Evolutionary conservation across 2,888 invertebrate genomes (phyloP).

Genomic region (Lordiphosa fenestrarum): DNA sequence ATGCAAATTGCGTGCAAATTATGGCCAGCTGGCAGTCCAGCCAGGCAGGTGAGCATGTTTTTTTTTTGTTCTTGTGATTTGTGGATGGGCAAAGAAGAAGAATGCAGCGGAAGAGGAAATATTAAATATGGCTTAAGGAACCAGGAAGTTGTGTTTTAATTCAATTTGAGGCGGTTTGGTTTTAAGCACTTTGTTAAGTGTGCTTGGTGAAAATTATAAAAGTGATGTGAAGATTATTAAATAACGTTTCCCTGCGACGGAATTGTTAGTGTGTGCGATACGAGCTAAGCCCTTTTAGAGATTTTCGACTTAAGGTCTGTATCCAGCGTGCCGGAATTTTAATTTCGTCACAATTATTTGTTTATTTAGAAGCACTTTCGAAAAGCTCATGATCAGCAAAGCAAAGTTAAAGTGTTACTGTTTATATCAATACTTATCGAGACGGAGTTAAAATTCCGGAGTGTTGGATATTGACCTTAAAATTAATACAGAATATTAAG

Average conservation of each 20-base stretch:
- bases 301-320: no score
- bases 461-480: no score
- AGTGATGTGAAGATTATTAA: background rate
- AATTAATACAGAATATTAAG: no score
- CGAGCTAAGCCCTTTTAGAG: no score
- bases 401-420: no score
- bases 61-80: constrained; percentile 20
- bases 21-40: constrained; percentile 81
- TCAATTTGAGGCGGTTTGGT: constrained; percentile 45
- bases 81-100: constrained; percentile 15
- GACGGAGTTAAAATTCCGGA: no score
- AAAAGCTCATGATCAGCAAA: no score
- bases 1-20: constrained; percentile 81
- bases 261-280: no score
- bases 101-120: constrained; percentile 45
- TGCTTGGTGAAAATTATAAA: background rate
- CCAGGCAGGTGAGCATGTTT: constrained; percentile 55
- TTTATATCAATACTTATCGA: no score
- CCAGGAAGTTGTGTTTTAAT: constrained; percentile 57
- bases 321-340: no score
- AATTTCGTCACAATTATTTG: no score
- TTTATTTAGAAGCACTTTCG: no score
- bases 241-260: background rate
- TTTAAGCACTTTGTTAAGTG: constrained; percentile 10
- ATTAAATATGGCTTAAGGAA: constrained; percentile 35